Conservation (phyloP, 2,888 invertebrate genomes). For the Spisula subtruncata region DNA sequence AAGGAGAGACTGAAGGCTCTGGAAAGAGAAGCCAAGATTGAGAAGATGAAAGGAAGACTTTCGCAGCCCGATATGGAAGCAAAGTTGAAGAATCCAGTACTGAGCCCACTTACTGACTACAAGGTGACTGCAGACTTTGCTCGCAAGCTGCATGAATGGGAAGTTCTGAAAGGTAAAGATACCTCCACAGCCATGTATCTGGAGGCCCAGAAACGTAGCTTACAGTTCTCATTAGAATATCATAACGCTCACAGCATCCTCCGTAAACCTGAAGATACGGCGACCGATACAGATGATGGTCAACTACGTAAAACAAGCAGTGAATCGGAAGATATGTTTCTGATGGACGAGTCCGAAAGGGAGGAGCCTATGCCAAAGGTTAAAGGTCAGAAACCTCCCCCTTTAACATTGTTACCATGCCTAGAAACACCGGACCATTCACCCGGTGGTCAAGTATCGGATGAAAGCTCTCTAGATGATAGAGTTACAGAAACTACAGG, state of each 20-base stretch:
- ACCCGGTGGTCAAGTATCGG: slow-evolving; percentile 78
- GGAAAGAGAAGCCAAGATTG: slow-evolving; percentile 91
- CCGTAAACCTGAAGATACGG: slow-evolving; percentile 54
- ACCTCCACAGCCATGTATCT: slow-evolving; percentile 77
- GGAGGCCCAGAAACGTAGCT: slow-evolving; percentile 76
- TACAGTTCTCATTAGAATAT: slow-evolving; percentile 70
- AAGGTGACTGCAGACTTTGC: slow-evolving; percentile 95
- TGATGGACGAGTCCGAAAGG: slow-evolving; percentile 64
- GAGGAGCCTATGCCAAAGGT: slow-evolving; percentile 35
- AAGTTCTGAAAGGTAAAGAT: slow-evolving; percentile 87
- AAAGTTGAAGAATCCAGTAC: slow-evolving; percentile 93
- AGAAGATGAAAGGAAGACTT: slow-evolving; percentile 90
- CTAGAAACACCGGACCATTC: slow-evolving; percentile 82
- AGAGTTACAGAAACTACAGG: slow-evolving; percentile 75
- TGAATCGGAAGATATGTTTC: slow-evolving; percentile 72
- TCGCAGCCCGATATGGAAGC: slow-evolving; percentile 90
- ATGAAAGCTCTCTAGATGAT: slow-evolving; percentile 80
- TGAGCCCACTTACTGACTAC: slow-evolving; percentile 81
- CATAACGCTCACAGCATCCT: slow-evolving; percentile 65
- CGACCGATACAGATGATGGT: slow-evolving; percentile 60
- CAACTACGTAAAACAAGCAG: slow-evolving; percentile 67
- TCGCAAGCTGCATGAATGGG: slow-evolving; percentile 95
- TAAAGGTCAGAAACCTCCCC: slow-evolving; percentile 78
- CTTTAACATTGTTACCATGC: slow-evolving; percentile 79
- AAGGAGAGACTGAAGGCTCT: slow-evolving; percentile 90